Evolutionary conservation across 37 sponge, comb jelly and placozoan species (phyloP), one percentile per base, ranked within the genome.

Genomic region (Theonella swinhoei): DNA sequence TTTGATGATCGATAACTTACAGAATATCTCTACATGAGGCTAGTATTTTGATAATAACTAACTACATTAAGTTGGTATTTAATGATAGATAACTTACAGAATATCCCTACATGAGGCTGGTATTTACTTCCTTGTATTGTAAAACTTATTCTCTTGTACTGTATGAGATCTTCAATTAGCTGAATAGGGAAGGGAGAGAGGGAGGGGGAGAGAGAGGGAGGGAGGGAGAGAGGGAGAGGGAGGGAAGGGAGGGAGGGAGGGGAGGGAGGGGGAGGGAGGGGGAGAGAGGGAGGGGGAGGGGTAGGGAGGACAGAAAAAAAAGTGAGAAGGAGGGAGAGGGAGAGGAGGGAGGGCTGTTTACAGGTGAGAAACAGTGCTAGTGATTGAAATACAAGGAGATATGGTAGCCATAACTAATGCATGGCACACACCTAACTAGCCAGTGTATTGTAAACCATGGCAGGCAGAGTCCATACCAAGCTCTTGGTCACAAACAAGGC

Each of bases 161-260:
- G 89, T 5, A 95, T 63, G 11, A 54, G 33, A 65, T 95, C 95
- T 2, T 82, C 67, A 1, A 95, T 86, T 68, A 95, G 54, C 92
- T 94, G 43, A 23, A 77, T 8, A 68, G 31, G 62, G n/a, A 30
- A 23, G 5, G 25, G 26, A 72, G 29, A 35, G 4, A 17, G 63
- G 11, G 4, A 62, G 9, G 25, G 23, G 11, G 7, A 37, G 39
- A 78, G 23, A 78, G 42, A 28, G 28, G 25, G 17, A 20, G 24
- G 23, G 62, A 82, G 42, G 19, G 54, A 41, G 59, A 33, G 35
- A 29, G 4, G 23, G 17, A 47, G 4, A 29, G 22, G n/a, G 75
- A 8, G 40, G 4, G 60, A 20, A 19, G 60, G 60, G 11, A 19
- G 60, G 60, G 25, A 26, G 66, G 66, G 25, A 26, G 66, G 66